A percentile compares a stretch with the other conserved stretches of the same genome.
phyloP scores from a whole-genome alignment of 2,797 vertebrate species.

The Fundulus diaphanus region DNA sequence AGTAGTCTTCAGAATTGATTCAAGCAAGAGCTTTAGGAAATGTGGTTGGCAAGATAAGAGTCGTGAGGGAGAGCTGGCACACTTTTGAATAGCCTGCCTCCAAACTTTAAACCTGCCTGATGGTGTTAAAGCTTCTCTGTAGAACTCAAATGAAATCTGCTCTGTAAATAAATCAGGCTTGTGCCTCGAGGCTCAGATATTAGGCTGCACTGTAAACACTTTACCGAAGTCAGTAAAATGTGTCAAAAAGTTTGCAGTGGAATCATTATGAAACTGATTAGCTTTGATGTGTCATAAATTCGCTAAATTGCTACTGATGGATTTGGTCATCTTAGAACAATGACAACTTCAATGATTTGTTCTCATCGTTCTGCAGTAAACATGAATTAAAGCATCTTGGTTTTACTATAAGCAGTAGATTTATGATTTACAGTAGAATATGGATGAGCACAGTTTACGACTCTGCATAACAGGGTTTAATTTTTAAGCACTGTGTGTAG shows the following conservation, averaged over 20 bases:
- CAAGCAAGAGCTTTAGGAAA: conserved; percentile 67
- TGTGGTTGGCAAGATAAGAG: conserved; percentile 75
- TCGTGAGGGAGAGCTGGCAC: conserved; percentile 48
- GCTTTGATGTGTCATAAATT: conserved; percentile 38
- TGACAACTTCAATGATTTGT: conserved; percentile 57
- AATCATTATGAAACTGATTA: conserved; percentile 53
- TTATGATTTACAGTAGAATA: conserved; percentile 44
- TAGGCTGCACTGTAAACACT: conserved; percentile 47
- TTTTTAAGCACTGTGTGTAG: conserved; percentile 24
- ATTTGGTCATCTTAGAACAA: conserved; percentile 47
- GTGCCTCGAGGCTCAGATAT: conserved; percentile 46
- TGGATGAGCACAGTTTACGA: conserved; percentile 36
- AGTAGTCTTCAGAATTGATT: conserved; percentile 71
- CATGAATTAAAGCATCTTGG: conserved; percentile 55
- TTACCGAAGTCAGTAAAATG: conserved; percentile 57
- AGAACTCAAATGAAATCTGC: conserved; percentile 57
- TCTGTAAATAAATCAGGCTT: conserved; percentile 48
- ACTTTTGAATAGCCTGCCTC: conserved; percentile 35
- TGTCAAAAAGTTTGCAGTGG: conserved; percentile 54
- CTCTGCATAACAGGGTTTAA: conserved; percentile 40
- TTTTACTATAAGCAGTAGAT: conserved; percentile 47
- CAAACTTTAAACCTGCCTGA: conserved; percentile 67
- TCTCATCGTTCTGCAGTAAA: conserved; percentile 48
- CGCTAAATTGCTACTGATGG: conserved; percentile 34
- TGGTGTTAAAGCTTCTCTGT: conserved; percentile 48